Percentiles rank a stretch among this genome's conserved stretches.
Evolutionary conservation across 2,888 invertebrate genomes (phyloP).

Genomic region (Pseudococcus viburni): DNA sequence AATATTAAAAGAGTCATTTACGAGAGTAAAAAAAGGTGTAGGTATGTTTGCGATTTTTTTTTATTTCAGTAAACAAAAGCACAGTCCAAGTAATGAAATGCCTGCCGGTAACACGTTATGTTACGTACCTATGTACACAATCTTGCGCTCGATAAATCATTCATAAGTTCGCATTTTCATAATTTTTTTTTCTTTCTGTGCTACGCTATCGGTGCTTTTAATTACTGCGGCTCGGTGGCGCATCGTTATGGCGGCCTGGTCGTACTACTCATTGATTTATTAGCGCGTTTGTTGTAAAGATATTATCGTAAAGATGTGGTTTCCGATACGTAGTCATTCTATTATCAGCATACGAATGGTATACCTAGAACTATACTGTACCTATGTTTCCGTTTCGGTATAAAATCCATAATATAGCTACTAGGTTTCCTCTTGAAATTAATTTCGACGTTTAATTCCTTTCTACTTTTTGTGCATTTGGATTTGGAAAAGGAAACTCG

Average conservation of each 20-base stretch:
- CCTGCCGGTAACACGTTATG: background rate
- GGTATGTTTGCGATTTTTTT: background rate
- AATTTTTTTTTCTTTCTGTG: background rate
- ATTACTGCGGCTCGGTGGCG: background rate
- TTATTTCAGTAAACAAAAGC: constrained; percentile 3
- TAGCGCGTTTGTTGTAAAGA: background rate
- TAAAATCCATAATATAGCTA: background rate
- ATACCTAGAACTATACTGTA: background rate
- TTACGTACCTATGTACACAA: background rate
- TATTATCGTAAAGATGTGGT: constrained; percentile 29
- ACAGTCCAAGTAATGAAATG: constrained; percentile 25
- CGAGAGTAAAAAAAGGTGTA: background rate
- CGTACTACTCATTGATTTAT: constrained; percentile 13
- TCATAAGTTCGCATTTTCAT: background rate
- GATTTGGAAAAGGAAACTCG: too few species aligned
- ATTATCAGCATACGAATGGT: background rate
- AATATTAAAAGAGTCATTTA: constrained; percentile 42
- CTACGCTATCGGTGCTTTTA: background rate
- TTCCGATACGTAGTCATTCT: background rate
- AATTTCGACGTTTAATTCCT: background rate
- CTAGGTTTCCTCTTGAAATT: constrained; percentile 2
- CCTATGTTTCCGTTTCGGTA: background rate
- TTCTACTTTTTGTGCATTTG: too few species aligned
- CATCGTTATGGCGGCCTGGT: background rate
- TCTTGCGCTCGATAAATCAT: constrained; percentile 38